Evolutionary conservation across 1,140 invertebrate species (phyloP).

Genomic region (Drosophila teissieri): DNA sequence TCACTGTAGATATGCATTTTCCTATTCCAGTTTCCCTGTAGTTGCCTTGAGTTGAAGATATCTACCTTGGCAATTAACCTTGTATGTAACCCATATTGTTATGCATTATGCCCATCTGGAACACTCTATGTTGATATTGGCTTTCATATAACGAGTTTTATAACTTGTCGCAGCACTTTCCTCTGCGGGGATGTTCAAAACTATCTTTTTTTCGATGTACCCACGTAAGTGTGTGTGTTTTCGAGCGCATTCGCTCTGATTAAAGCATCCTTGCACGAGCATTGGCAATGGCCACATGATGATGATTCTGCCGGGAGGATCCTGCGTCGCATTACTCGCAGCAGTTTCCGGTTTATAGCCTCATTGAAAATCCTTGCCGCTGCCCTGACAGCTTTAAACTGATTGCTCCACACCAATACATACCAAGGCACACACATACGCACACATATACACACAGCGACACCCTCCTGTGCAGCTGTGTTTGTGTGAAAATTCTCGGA

Average conservation of each 20-base stretch:
- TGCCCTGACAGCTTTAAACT: slow-evolving; percentile 78
- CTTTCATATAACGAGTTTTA: not conserved
- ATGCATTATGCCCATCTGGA: not conserved
- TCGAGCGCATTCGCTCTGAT: slow-evolving; percentile 47
- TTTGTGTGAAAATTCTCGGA: slow-evolving; percentile 62
- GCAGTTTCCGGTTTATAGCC: slow-evolving; percentile 68
- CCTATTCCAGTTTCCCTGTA: too few species aligned
- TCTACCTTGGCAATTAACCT: too few species aligned
- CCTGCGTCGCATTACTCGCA: slow-evolving; percentile 46
- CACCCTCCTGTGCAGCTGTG: slow-evolving; percentile 18
- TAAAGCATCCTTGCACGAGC: slow-evolving; percentile 53
- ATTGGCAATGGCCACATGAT: slow-evolving; percentile 28
- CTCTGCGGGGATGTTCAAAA: not conserved
- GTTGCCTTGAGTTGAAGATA: too few species aligned
- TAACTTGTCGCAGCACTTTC: not conserved
- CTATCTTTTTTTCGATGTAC: slow-evolving; percentile 18
- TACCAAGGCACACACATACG: not conserved
- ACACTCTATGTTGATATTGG: not conserved
- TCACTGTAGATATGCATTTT: too few species aligned
- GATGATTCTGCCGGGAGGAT: slow-evolving; percentile 32
- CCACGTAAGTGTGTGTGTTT: slow-evolving; percentile 6
- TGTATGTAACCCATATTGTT: not conserved
- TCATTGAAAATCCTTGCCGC: slow-evolving; percentile 63
- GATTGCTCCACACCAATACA: slow-evolving; percentile 56
- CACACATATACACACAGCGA: slow-evolving; percentile 4